Conservation (phyloP, 2,113 vertebrate species). For the Formicarius rufipectus region DNA sequence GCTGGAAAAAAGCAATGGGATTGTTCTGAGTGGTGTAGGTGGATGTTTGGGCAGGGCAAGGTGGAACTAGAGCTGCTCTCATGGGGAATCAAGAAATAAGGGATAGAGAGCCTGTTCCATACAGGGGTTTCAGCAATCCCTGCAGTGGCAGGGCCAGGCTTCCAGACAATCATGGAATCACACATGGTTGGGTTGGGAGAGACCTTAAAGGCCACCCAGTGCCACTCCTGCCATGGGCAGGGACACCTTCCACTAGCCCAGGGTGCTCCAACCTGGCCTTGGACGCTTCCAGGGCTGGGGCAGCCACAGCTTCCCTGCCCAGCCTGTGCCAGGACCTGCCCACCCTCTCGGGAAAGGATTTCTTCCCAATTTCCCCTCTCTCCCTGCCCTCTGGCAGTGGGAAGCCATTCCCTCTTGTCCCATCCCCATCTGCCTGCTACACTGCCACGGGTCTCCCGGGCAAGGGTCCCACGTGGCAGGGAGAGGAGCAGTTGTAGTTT, state of each 20-base stretch:
- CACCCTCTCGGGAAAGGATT: not conserved
- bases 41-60: not conserved
- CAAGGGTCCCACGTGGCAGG: not conserved
- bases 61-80: not conserved
- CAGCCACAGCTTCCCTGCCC: not conserved
- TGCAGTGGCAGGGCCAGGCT: not conserved
- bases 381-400: not conserved
- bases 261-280: not conserved
- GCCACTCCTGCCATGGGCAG: not conserved
- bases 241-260: not conserved
- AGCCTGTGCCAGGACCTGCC: not conserved
- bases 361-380: not conserved
- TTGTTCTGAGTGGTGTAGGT: fast-evolving
- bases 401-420: not conserved
- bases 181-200: not conserved
- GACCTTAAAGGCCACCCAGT: not conserved
- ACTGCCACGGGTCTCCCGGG: not conserved
- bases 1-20: not conserved
- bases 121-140: not conserved
- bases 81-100: too few relatives aligned
- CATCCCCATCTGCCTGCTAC: not conserved
- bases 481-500: not conserved
- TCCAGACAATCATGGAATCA: not conserved
- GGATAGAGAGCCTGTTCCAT: not conserved
- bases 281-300: not conserved